These are phyloP conservation scores for Knipowitschia caucasica DNA, from an alignment of 2,797 vertebrate genomes.

Conservation along the genomic window DNA sequence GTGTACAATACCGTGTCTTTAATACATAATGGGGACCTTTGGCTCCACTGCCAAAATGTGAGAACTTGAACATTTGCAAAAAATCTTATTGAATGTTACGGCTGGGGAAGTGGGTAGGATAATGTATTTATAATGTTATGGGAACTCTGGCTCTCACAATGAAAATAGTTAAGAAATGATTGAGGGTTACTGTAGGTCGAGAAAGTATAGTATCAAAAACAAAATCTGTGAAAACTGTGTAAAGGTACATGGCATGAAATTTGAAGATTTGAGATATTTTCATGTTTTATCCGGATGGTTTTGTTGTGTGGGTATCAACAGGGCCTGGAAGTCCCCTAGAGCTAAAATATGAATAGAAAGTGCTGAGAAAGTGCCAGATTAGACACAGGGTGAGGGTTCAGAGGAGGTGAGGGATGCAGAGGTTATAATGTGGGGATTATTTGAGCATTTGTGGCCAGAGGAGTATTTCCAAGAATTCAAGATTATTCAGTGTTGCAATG, in stretches of 20 bases:
- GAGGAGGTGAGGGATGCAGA: neutral
- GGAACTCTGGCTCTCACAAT: neutral
- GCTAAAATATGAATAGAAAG: neutral
- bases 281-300: neutral
- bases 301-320: neutral
- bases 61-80: neutral
- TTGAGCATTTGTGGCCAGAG: neutral
- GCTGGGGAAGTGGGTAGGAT: neutral
- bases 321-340: neutral
- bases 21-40: constrained; percentile 5
- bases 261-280: neutral
- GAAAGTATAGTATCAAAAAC: no score
- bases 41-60: neutral
- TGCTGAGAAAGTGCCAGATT: neutral
- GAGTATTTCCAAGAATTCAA: neutral
- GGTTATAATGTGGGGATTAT: neutral
- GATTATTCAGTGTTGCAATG: neutral
- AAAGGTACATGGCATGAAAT: no score
- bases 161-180: neutral
- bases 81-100: constrained; percentile 3
- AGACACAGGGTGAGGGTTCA: neutral
- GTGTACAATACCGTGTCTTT: neutral
- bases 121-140: constrained; percentile 1
- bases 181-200: neutral
- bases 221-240: no score